Base-by-base conservation (phyloP, 2,797 vertebrate species). In the Thalassophryne amazonica region DNA sequence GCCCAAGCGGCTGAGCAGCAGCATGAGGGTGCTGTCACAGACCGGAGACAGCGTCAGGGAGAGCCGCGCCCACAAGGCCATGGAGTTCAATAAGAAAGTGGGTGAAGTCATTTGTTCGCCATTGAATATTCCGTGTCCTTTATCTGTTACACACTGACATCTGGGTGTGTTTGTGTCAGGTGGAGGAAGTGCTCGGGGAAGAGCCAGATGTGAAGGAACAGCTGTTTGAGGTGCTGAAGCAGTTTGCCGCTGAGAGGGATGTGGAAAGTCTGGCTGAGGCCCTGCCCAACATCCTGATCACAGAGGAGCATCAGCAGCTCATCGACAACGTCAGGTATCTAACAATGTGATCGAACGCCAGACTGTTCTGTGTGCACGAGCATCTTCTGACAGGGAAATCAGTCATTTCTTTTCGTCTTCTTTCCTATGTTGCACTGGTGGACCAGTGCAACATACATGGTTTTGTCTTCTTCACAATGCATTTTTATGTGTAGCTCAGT, bases 321-420 rank as follows among this genome's bases (percentile, higher is more conserved):
- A 87, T 99, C 10, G 93, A 98, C 80, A 95, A 60, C 54, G 94
- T 98, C 93, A 97, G 96, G 97, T 99, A 94, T 14, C 11, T 49
- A 33, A 19, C 40, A 50, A 49, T 13, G 6, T 14, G 4, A 22
- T 31, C 20, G 35, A 11, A 35, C n/a, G n/a, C n/a, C n/a, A n/a
- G n/a, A n/a, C n/a, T n/a, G n/a, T n/a, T n/a, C n/a, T n/a, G n/a
- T n/a, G n/a, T n/a, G n/a, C n/a, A n/a, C n/a, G n/a, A n/a, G n/a
- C n/a, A n/a, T n/a, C n/a, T n/a, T n/a, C n/a, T n/a, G n/a, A n/a
- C n/a, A n/a, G n/a, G n/a, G n/a, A n/a, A n/a, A n/a, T n/a, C n/a
- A n/a, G n/a, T n/a, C n/a, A n/a, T n/a, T n/a, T n/a, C n/a, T n/a
- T n/a, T n/a, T n/a, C n/a, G n/a, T n/a, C n/a, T n/a, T n/a, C n/a